A percentile compares a stretch with the other conserved stretches of the same genome.
Evolutionary conservation across 2,888 invertebrate species (phyloP).

Genomic region (Eilema griseolum): DNA sequence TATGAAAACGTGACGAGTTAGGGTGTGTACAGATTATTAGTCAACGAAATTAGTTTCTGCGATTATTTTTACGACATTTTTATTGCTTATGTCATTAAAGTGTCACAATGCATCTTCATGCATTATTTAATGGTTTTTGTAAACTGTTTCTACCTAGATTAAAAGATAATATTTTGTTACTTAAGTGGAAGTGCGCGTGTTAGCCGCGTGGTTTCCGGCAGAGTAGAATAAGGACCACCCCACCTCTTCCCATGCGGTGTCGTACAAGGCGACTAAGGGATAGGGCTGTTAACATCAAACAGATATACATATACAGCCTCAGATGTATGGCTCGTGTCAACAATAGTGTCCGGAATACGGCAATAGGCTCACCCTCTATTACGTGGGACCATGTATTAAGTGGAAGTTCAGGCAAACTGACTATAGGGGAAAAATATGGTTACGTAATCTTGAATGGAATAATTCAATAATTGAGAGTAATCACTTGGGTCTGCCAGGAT

Average conservation of each 20-base stretch:
- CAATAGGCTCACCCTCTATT: no score
- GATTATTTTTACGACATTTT: slow-evolving; percentile 44
- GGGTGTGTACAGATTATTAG: slow-evolving; percentile 63
- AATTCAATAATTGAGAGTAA: not conserved
- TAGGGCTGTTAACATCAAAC: no score
- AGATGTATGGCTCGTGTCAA: no score
- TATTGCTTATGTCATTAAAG: slow-evolving; percentile 33
- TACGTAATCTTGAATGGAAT: not conserved
- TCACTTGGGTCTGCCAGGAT: not conserved
- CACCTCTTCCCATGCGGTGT: no score
- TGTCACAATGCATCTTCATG: not conserved
- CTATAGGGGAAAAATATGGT: no score
- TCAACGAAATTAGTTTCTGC: slow-evolving; percentile 60
- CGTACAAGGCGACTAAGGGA: no score
- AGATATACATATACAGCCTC: no score
- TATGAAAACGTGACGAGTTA: slow-evolving; percentile 47
- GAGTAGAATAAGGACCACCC: no score
- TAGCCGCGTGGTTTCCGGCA: no score
- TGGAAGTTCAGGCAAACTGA: no score
- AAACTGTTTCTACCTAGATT: not conserved
- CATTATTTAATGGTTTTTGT: not conserved
- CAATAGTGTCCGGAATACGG: no score
- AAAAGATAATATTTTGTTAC: not conserved
- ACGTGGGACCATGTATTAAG: no score
- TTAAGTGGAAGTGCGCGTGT: not conserved